Evolutionary conservation across 2,113 vertebrate species (phyloP), one percentile per base, ranked within the genome.

Genomic region (Lepidothrix coronata): DNA sequence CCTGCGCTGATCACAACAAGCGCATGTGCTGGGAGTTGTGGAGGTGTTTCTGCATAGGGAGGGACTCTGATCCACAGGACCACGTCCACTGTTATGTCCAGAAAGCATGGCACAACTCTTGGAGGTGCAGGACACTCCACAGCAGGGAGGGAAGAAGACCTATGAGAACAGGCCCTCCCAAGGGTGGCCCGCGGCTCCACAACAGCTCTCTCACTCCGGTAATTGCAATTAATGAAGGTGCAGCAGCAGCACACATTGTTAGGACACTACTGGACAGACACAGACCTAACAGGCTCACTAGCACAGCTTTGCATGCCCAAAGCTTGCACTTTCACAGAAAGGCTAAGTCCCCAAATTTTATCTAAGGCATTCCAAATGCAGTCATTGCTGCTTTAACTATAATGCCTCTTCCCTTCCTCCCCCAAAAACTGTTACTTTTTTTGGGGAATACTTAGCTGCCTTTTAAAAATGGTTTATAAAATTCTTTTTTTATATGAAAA

Each of bases 111-210:
- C 1, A 8, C 39, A 27, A 18, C 67, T 76, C 25, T 59, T 1
- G 1, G 18, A 61, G 35, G 24, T 13, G 27, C 37, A 46, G 33
- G 30, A 51, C 23, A 4, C 62, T 31, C 25, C 22, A 7, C 30
- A 25, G 25, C 49, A 48, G 7, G 35, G 22, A 62, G n/a, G 10
- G 33, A 10, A 43, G 27, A 48, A 44, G 51, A 43, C 16, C 12
- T 7, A 1, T 4, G 2, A 58, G 46, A 63, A 57, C 0, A 1
- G 21, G 30, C 1, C 0, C 9, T 84, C 61, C 20, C 2, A 0
- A 37, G 37, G 18, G 33, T 6, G 31, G 30, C 48, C 54, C 19
- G 0, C 15, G 35, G 54, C 83, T 73, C n/a, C 46, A 6, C 30
- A 52, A 31, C 46, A 51, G 67, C 30, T 5, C 35, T 39, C 49